Percentiles rank a stretch among this genome's conserved stretches.
These are phyloP conservation scores for Lycodopsis pacificus DNA, from an alignment of 2,797 vertebrate genomes.

Conservation along the genomic window DNA sequence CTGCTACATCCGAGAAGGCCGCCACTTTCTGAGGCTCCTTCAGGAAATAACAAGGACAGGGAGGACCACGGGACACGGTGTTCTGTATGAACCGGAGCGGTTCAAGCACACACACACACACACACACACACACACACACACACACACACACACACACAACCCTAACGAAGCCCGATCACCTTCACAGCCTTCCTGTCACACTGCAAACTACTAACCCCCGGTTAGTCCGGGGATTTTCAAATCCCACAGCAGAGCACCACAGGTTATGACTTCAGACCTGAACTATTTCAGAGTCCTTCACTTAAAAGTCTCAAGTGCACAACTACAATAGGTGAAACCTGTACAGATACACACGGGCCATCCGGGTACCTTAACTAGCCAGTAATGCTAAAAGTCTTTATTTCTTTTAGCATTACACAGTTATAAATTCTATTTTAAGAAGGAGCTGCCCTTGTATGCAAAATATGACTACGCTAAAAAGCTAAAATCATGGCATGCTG, in stretches of 20 bases:
- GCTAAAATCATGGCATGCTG: conserved; percentile 34
- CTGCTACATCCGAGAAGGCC: conserved; percentile 56
- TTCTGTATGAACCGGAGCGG: conserved; percentile 30
- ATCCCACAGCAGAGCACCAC: conserved; percentile 34
- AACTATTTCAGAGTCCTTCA: conserved; percentile 28
- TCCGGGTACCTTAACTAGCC: conserved; percentile 50
- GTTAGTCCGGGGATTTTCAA: conserved; percentile 37
- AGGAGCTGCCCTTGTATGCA: conserved; percentile 49
- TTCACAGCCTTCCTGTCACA: conserved; percentile 64
- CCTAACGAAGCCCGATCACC: conserved; percentile 45
- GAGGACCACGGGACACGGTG: conserved; percentile 23
- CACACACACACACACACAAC: not conserved
- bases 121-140: not conserved
- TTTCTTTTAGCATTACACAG: conserved; percentile 43
- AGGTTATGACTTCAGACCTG: conserved; percentile 39
- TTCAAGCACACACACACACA: conserved; percentile 23
- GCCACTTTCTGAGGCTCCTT: conserved; percentile 33
- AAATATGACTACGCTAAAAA: conserved; percentile 25
- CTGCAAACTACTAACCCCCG: conserved; percentile 35
- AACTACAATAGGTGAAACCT: conserved; percentile 36
- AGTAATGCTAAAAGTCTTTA: conserved; percentile 41
- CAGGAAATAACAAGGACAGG: conserved; percentile 50
- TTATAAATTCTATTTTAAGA: conserved; percentile 49
- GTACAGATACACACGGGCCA: conserved; percentile 51
- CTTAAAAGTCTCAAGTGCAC: conserved; percentile 49